A percentile compares a stretch with the other conserved stretches of the same genome.
phyloP scores from a whole-genome alignment of 2,797 vertebrate species.

The Hoplostethus mediterraneus region DNA sequence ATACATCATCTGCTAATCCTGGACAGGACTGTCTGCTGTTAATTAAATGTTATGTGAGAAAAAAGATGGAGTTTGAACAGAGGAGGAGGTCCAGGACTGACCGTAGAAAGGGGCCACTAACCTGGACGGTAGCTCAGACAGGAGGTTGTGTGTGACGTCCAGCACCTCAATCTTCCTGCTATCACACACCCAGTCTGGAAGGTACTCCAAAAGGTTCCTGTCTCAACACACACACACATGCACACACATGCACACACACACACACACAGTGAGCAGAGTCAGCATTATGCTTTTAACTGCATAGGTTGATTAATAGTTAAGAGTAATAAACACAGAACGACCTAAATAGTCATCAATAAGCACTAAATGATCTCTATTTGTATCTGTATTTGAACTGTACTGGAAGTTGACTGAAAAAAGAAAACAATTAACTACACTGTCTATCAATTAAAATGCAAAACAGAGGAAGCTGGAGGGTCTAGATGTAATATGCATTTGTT shows the following conservation, averaged over 20 bases:
- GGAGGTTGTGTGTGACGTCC: constrained; percentile 91
- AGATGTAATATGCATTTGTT: not conserved
- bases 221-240: constrained; percentile 66
- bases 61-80: not conserved
- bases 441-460: not conserved
- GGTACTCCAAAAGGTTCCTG: constrained; percentile 93
- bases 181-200: constrained; percentile 96
- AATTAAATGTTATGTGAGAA: not conserved
- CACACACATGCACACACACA: constrained; percentile 50
- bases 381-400: too few species aligned
- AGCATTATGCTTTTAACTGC: constrained; percentile 25
- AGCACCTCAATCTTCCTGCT: constrained; percentile 94
- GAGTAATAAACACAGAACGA: not conserved
- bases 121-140: constrained; percentile 92
- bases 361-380: not conserved
- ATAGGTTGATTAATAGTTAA: constrained; percentile 17
- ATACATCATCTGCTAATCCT: constrained; percentile 20
- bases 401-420: not conserved
- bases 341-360: not conserved
- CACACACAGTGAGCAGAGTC: constrained; percentile 56
- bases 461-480: not conserved
- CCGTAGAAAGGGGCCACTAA: constrained; percentile 63
- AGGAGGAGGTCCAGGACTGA: constrained; percentile 21
- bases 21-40: not conserved
- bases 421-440: too few species aligned